These are phyloP conservation scores for Lasiurus borealis DNA, from an alignment of 2,113 vertebrate genomes.

Conservation along the genomic window DNA sequence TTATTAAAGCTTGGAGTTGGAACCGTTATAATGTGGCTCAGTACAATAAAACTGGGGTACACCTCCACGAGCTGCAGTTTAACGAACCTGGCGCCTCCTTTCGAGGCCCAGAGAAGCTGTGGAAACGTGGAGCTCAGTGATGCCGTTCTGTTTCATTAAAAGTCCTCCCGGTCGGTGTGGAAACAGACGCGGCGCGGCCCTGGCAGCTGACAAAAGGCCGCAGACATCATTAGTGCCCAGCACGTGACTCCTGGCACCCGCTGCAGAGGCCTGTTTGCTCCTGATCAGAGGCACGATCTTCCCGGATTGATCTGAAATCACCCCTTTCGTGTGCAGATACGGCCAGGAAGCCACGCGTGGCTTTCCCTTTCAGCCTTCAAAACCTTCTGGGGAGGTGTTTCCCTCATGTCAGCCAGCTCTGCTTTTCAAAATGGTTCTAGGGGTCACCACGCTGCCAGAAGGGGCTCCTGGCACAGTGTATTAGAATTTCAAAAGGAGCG, in stretches of 20 bases:
- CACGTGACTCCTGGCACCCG: constrained; percentile 75
- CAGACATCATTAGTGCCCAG: constrained; percentile 79
- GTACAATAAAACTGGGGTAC: constrained; percentile 68
- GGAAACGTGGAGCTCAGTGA: constrained; percentile 76
- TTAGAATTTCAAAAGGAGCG: constrained; percentile 81
- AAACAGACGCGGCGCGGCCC: constrained; percentile 72
- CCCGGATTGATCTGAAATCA: constrained; percentile 77
- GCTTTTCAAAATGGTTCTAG: constrained; percentile 66
- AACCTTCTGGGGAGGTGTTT: constrained; percentile 70
- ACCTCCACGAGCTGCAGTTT: constrained; percentile 79
- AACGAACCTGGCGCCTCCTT: constrained; percentile 81
- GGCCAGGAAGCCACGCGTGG: constrained; percentile 62
- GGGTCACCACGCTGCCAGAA: constrained; percentile 59
- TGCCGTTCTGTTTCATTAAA: constrained; percentile 85
- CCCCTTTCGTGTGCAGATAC: constrained; percentile 73
- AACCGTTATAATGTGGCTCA: constrained; percentile 78
- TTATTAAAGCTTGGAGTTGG: neutral
- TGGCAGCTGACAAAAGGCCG: constrained; percentile 83
- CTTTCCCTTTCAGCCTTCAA: constrained; percentile 64
- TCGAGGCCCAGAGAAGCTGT: constrained; percentile 68
- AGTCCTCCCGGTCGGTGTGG: constrained; percentile 75
- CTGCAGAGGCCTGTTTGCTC: constrained; percentile 67
- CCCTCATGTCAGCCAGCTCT: constrained; percentile 58
- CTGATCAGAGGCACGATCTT: constrained; percentile 80
- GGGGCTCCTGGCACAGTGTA: constrained; percentile 66